Conservation (phyloP, 2,797 vertebrate species). For the Falco peregrinus region DNA sequence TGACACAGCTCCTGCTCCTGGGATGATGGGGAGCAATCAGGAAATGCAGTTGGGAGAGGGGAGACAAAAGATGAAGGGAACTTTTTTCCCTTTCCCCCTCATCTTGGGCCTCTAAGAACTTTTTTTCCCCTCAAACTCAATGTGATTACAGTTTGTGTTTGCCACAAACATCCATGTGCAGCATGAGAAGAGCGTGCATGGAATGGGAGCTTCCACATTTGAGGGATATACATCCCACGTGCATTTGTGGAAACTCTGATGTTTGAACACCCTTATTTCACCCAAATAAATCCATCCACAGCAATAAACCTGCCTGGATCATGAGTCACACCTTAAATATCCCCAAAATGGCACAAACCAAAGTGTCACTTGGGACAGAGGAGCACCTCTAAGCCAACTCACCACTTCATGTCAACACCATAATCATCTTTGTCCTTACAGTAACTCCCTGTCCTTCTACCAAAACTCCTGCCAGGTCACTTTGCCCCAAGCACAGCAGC, state of each 20-base stretch:
- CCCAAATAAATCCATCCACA: background rate
- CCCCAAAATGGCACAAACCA: too few species aligned
- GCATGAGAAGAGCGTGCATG: rapidly evolving
- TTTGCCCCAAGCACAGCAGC: background rate
- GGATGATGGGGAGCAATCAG: background rate
- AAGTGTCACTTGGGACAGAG: background rate
- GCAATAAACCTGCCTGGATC: background rate
- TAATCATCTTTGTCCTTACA: rapidly evolving
- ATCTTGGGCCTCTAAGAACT: background rate
- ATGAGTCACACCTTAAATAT: background rate
- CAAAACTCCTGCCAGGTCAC: background rate
- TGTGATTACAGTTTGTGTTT: rapidly evolving
- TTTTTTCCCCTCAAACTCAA: background rate
- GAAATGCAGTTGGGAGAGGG: background rate
- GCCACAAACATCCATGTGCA: background rate
- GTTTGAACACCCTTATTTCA: background rate
- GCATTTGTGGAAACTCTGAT: background rate
- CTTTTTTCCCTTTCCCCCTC: rapidly evolving
- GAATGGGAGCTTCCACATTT: rapidly evolving
- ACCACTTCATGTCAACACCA: background rate
- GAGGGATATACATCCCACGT: rapidly evolving
- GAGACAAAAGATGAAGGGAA: background rate
- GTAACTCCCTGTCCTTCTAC: background rate
- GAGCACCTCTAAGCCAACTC: background rate
- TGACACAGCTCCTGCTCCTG: background rate